These are phyloP conservation scores for Zeuzera pyrina DNA, from an alignment of 2,888 invertebrate genomes.

Conservation along the genomic window DNA sequence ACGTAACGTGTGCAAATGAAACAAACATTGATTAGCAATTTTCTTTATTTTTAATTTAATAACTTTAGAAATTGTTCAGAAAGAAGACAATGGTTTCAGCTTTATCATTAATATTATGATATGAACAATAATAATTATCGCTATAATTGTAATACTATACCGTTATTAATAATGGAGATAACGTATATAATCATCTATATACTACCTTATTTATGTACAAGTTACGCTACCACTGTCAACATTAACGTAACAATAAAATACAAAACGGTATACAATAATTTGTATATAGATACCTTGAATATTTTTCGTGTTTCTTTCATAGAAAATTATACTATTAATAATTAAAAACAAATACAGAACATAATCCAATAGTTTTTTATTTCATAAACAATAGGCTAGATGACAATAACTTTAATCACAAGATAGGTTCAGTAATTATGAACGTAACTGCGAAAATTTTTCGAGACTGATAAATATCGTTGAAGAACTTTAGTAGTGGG, in stretches of 20 bases:
- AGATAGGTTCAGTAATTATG: no score
- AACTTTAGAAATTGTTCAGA: constrained; percentile 85
- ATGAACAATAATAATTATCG: constrained; percentile 76
- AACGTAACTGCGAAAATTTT: no score
- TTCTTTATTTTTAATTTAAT: constrained; percentile 73
- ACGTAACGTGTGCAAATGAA: constrained; percentile 27
- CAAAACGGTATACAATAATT: constrained; percentile 28
- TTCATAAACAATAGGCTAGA: no score
- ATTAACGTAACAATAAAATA: constrained; percentile 31
- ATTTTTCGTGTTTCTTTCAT: no score
- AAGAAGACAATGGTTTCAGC: constrained; percentile 79
- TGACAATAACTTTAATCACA: no score
- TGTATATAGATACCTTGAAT: constrained; percentile 37
- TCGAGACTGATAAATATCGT: no score
- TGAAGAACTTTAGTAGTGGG: no score
- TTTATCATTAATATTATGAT: constrained; percentile 78
- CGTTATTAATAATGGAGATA: constrained; percentile 61
- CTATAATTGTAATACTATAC: constrained; percentile 61
- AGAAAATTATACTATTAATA: no score
- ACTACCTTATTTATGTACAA: constrained; percentile 57
- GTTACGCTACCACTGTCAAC: constrained; percentile 41
- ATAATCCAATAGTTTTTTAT: no score
- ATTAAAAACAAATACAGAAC: no score
- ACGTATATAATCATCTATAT: constrained; percentile 58
- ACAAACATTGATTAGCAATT: constrained; percentile 64